A percentile compares a stretch with the other conserved stretches of the same genome.
Evolutionary conservation across 2,888 invertebrate species (phyloP).

Genomic region (Torymus texanus): DNA sequence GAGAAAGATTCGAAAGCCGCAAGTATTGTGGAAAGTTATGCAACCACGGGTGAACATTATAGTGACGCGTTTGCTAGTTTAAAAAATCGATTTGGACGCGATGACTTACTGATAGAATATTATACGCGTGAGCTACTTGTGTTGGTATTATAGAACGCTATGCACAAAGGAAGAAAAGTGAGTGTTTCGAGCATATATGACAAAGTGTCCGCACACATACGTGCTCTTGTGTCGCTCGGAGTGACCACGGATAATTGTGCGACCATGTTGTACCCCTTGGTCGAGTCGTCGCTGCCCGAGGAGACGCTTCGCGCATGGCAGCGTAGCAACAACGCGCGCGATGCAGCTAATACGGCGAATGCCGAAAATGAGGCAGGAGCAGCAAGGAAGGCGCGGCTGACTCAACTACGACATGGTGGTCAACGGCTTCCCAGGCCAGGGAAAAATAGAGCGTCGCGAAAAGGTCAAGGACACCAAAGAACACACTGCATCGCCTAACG

Average conservation of each 20-base stretch:
- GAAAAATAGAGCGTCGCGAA: background rate
- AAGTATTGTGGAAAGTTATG: background rate
- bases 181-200: constrained; percentile 58
- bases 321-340: background rate
- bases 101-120: background rate
- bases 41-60: background rate
- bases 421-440: too few species aligned
- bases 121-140: background rate
- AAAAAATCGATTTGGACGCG: background rate
- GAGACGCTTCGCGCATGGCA: constrained; percentile 58
- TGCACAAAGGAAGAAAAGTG: background rate
- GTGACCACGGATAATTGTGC: constrained; percentile 59
- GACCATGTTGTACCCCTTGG: constrained; percentile 60
- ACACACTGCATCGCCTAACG: background rate
- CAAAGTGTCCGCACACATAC: constrained; percentile 62
- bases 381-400: too few species aligned
- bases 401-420: too few species aligned
- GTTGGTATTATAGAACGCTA: background rate
- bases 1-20: background rate
- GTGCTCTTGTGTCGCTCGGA: constrained; percentile 56
- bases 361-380: too few species aligned
- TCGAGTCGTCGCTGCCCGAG: constrained; percentile 61
- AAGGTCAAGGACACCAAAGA: background rate
- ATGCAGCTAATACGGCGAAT: too few species aligned
- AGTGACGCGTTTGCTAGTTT: background rate